Evolutionary conservation across 1,140 invertebrate species (phyloP).

Genomic region (Paraescarpia echinospica): DNA sequence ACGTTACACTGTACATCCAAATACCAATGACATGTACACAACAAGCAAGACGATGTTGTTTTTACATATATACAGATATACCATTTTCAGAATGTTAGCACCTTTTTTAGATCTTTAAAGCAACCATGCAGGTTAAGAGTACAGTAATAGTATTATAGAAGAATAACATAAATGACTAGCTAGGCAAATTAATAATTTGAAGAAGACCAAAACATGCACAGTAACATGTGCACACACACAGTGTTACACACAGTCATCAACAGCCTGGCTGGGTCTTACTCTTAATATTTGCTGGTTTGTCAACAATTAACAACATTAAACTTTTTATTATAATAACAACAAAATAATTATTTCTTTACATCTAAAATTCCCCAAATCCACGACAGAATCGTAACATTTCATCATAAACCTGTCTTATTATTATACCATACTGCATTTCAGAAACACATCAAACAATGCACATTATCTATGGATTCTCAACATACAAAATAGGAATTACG

Average conservation of each 20-base stretch:
- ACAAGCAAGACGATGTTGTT: neutral
- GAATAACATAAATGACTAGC: neutral
- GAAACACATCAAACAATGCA: neutral
- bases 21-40: neutral
- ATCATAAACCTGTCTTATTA: neutral
- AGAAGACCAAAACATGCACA: neutral
- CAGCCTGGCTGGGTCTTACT: neutral
- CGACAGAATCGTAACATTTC: neutral
- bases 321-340: neutral
- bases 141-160: neutral
- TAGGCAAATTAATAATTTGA: neutral
- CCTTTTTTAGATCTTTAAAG: neutral
- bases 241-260: neutral
- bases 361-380: neutral
- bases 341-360: neutral
- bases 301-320: no score
- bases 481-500: neutral
- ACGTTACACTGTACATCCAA: neutral
- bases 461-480: neutral
- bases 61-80: neutral
- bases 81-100: no score
- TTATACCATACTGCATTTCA: neutral
- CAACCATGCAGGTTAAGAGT: neutral
- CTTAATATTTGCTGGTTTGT: neutral
- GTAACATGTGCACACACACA: neutral